phyloP scores from a whole-genome alignment of 2,797 vertebrate genomes.

The Catostomus latipinnis region DNA sequence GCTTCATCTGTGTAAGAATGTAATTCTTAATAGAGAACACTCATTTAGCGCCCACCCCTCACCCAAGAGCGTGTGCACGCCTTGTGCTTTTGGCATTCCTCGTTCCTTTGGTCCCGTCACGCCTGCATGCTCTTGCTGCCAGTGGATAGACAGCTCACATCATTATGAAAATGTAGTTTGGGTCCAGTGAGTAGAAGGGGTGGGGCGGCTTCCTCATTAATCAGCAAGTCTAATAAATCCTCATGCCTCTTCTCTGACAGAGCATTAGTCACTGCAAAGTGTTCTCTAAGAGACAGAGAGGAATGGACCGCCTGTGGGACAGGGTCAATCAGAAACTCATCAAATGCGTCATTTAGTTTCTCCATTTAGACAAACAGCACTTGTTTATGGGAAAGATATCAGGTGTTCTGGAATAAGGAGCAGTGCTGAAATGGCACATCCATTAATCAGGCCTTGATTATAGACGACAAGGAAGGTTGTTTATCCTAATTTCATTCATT shows the following conservation, averaged over 20 bases:
- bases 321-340: constrained; percentile 99
- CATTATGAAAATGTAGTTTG: constrained; percentile 91
- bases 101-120: constrained; percentile 52
- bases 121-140: constrained; percentile 6
- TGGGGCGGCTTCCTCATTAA: constrained; percentile 86
- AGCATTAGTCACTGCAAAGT: constrained; percentile 93
- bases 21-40: too few species aligned
- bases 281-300: constrained; percentile 88
- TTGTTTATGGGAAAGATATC: constrained; percentile 99
- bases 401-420: constrained; percentile 98
- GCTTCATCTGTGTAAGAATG: too few species aligned
- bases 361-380: constrained; percentile 99
- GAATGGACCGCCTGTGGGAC: constrained; percentile 90
- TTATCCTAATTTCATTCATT: constrained; percentile 99
- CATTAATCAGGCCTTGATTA: constrained; percentile 99
- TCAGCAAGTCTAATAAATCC: constrained; percentile 97
- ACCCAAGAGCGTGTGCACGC: too few species aligned
- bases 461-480: constrained; percentile 93
- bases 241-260: constrained; percentile 86
- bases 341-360: constrained; percentile 99
- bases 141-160: constrained; percentile 68
- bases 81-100: constrained; percentile 4
- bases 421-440: constrained; percentile 91
- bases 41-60: too few species aligned
- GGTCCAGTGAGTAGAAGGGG: constrained; percentile 23